Percentiles rank a stretch among this genome's conserved stretches.
These are phyloP conservation scores for Stigmatopora nigra DNA, from an alignment of 2,113 vertebrate genomes.

Conservation along the genomic window DNA sequence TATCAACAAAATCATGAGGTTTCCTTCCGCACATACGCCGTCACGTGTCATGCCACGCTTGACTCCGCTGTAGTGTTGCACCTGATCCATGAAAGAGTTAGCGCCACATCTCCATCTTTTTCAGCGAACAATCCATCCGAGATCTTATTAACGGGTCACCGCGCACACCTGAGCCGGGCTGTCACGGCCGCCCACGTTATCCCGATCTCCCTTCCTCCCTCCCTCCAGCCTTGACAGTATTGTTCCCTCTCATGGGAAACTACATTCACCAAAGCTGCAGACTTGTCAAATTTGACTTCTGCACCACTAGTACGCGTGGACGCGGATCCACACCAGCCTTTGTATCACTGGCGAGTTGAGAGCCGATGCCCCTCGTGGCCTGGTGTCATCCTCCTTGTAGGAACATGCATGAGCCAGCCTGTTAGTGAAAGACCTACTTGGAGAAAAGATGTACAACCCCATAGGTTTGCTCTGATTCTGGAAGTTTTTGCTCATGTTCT, in stretches of 20 bases:
- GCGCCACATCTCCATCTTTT: slow-evolving; percentile 1
- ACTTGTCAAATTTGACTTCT: slow-evolving; percentile 32
- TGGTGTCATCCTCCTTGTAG: slow-evolving; percentile 1
- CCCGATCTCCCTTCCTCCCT: not conserved
- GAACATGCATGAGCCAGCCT: slow-evolving; percentile 10
- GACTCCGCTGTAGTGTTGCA: slow-evolving; percentile 2
- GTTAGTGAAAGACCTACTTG: not conserved
- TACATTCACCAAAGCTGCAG: slow-evolving; percentile 38
- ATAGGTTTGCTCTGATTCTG: slow-evolving; percentile 1
- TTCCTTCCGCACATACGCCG: not conserved
- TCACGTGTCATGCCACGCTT: not conserved
- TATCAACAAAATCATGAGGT: too few species aligned
- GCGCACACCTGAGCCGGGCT: slow-evolving; percentile 52
- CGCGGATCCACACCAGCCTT: slow-evolving; percentile 37
- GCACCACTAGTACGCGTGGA: slow-evolving; percentile 20
- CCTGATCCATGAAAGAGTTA: not conserved
- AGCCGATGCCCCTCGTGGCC: slow-evolving; percentile 6
- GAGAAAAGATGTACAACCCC: not conserved
- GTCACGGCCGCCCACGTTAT: slow-evolving; percentile 11
- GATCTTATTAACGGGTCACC: slow-evolving; percentile 41
- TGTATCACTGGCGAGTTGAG: slow-evolving; percentile 8
- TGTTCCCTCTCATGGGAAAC: slow-evolving; percentile 4
- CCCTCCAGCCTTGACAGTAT: not conserved
- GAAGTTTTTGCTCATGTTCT: not conserved
- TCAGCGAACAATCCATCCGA: slow-evolving; percentile 14